Evolutionary conservation across 2,797 vertebrate genomes (phyloP).

Genomic region (Benthosema pterotum): DNA sequence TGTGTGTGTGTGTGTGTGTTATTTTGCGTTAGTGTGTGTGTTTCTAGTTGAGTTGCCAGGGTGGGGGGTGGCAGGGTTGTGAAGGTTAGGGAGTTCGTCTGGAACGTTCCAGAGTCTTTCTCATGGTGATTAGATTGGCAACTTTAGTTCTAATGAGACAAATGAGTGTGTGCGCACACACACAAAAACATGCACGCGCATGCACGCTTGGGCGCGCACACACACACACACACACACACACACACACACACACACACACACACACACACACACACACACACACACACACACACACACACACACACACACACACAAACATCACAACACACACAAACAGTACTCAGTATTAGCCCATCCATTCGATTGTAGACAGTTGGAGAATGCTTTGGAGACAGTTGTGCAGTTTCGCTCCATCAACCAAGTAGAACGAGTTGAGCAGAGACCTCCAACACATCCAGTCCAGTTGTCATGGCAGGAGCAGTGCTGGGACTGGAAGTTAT

Average conservation of each 20-base stretch:
- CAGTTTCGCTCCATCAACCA: conserved; percentile 31
- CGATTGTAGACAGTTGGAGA: conserved; percentile 1
- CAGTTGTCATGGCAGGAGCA: conserved; percentile 19
- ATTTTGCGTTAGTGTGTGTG: conserved; percentile 12
- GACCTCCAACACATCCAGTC: conserved; percentile 28
- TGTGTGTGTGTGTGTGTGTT: conserved; percentile 13
- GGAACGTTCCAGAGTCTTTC: conserved; percentile 64
- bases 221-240: background rate
- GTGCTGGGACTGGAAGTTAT: conserved; percentile 16
- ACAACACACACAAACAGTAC: background rate
- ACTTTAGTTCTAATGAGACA: conserved; percentile 59
- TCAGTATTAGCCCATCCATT: background rate
- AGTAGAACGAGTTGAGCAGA: conserved; percentile 40
- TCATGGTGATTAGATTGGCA: conserved; percentile 76
- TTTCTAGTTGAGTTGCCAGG: conserved; percentile 30
- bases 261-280: background rate
- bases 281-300: background rate
- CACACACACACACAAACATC: background rate
- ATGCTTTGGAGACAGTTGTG: conserved; percentile 31
- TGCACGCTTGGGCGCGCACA: background rate
- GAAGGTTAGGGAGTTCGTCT: conserved; percentile 70
- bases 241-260: background rate
- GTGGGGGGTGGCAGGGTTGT: conserved; percentile 46
- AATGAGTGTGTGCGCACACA: conserved; percentile 25
- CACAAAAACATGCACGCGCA: background rate